Percentiles rank a stretch among this genome's conserved stretches.
Conservation (phyloP, 2,888 invertebrate species). For the Polydrusus cervinus region DNA sequence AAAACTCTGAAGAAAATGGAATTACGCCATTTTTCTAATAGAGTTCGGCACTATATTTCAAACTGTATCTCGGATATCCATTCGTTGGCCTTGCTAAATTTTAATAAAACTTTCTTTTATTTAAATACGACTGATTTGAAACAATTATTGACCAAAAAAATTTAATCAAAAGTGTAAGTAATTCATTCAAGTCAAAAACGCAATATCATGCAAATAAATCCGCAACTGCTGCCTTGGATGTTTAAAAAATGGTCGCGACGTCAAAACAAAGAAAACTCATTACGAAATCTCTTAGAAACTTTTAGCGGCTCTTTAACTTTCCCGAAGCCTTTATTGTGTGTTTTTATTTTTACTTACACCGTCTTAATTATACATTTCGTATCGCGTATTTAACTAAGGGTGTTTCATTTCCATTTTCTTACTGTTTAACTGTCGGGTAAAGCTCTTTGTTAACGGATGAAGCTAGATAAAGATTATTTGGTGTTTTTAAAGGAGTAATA, state of each 20-base stretch:
- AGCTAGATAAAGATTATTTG: constrained; percentile 25
- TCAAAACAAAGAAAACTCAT: constrained; percentile 47
- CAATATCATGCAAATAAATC: constrained; percentile 30
- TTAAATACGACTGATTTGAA: not conserved
- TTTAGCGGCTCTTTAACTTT: constrained; percentile 41
- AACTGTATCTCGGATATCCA: no score
- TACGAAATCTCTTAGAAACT: constrained; percentile 47
- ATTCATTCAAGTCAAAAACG: constrained; percentile 19
- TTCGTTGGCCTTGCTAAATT: not conserved
- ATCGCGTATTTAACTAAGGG: constrained; percentile 42
- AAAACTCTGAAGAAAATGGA: no score
- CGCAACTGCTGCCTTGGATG: constrained; percentile 1
- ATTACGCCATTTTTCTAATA: no score
- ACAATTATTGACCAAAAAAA: not conserved
- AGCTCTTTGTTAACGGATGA: constrained; percentile 13
- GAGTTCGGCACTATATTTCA: no score
- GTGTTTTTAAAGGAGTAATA: constrained; percentile 7
- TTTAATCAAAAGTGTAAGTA: constrained; percentile 11
- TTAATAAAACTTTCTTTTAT: not conserved
- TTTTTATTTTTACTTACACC: constrained; percentile 41
- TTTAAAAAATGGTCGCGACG: constrained; percentile 43
- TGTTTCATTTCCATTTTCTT: constrained; percentile 44
- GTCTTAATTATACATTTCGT: constrained; percentile 46
- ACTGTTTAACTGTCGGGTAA: constrained; percentile 27
- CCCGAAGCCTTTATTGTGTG: constrained; percentile 45